Percentiles rank a stretch among this genome's conserved stretches.
Conservation (phyloP, 2,888 invertebrate genomes). For the Ferdinandea cuprea region DNA sequence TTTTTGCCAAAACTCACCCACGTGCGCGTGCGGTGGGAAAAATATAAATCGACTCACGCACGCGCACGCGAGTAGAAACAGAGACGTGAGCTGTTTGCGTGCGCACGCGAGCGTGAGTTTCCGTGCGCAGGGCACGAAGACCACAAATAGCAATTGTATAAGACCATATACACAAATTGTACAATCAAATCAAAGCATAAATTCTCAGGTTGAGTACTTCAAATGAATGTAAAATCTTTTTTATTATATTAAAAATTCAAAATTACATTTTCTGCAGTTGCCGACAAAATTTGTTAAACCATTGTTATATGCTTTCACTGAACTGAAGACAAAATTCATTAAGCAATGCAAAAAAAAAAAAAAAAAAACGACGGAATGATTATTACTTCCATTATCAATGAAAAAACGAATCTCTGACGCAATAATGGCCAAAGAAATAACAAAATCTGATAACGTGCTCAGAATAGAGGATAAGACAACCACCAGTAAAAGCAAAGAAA, state of each 20-base stretch:
- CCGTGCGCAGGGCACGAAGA: too few relatives aligned
- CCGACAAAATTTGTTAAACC: constrained; percentile 14
- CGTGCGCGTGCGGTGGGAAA: too few relatives aligned
- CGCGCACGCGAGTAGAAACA: too few relatives aligned
- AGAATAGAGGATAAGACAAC: constrained; percentile 52
- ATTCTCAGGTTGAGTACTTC: constrained; percentile 23
- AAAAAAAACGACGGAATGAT: constrained; percentile 37
- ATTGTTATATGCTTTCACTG: constrained; percentile 9
- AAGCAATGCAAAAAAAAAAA: constrained; percentile 28
- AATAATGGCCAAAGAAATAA: constrained; percentile 43
- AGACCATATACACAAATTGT: constrained; percentile 16
- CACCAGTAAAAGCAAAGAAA: constrained; percentile 12
- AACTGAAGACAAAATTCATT: constrained; percentile 41
- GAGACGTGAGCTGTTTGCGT: too few relatives aligned
- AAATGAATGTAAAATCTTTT: constrained; percentile 21
- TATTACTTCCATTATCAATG: constrained; percentile 60
- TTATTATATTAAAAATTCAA: constrained; percentile 27
- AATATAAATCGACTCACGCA: too few relatives aligned
- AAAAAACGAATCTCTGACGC: constrained; percentile 54
- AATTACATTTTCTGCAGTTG: constrained; percentile 17
- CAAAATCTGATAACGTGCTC: constrained; percentile 67
- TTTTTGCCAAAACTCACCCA: too few relatives aligned
- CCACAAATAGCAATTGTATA: neutral
- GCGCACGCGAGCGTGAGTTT: too few relatives aligned
- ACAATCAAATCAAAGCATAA: constrained; percentile 45